These are phyloP conservation scores for Zaprionus inermis DNA, from an alignment of 1,140 invertebrate species.

Conservation along the genomic window DNA sequence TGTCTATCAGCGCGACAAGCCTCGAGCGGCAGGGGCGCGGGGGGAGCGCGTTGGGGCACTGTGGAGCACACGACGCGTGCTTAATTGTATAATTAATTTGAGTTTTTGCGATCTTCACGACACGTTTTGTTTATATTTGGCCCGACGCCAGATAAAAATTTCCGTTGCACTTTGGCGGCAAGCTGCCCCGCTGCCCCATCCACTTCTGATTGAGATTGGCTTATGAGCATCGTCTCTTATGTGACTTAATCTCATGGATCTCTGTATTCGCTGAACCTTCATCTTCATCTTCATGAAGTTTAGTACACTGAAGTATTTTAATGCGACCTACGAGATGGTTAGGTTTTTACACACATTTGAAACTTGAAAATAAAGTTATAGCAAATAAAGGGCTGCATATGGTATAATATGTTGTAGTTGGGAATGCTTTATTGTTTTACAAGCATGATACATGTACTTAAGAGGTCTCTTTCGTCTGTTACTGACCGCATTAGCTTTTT, in stretches of 20 bases:
- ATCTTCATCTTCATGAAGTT: neutral
- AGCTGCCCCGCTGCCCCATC: neutral
- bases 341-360: neutral
- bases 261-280: neutral
- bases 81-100: conserved; percentile 79
- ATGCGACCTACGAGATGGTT: neutral
- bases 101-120: conserved; percentile 53
- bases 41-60: conserved; percentile 6
- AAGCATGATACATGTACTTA: neutral
- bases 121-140: conserved; percentile 77
- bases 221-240: too few species aligned
- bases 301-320: neutral
- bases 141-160: conserved; percentile 32
- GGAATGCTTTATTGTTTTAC: neutral
- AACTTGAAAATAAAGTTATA: neutral
- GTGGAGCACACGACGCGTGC: conserved; percentile 61
- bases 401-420: neutral
- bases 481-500: neutral
- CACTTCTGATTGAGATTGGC: too few species aligned
- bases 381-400: neutral
- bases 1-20: conserved; percentile 19
- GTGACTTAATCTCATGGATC: neutral
- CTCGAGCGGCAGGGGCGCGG: conserved; percentile 1
- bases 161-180: neutral
- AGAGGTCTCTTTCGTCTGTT: neutral